Evolutionary conservation across 2,797 vertebrate genomes (phyloP), one percentile per base, ranked within the genome.

Genomic region (Pterois miles): DNA sequence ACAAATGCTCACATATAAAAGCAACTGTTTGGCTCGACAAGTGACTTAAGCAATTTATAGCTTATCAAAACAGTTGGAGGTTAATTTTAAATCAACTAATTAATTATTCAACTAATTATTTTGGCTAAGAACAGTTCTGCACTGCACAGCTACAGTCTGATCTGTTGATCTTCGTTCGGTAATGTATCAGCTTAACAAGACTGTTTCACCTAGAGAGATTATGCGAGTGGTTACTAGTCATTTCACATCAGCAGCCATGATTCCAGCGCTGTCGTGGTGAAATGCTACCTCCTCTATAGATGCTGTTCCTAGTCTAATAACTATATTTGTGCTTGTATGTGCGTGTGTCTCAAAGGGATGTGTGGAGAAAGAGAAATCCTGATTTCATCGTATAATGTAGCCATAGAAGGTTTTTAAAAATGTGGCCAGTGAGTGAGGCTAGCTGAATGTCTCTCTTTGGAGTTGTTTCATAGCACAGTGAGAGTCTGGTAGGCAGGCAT

Each of bases 371-470:
- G 31, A 82, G 71, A 80, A 69, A 60, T 71, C 31, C 33, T 13
- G 25, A 78, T 83, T 72, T 77, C 14, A 27, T 33, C 11, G 1
- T 74, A 71, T 81, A 52, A 82, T 70, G 75, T 82, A 67, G 50
- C 63, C 76, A 23, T 31, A 48, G 65, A 76, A 65, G 33, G 0
- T 0, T 81, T 68, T 76, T 43, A 18, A 29, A 86, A 76, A 78
- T 59, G 67, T 56, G 8, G 67, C 48, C 8, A n/a, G 68, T 65
- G 71, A 64, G 75, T 69, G 70, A 76, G 68, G 65, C 74, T 22
- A 13, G 71, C 77, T 52, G 40, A 90, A 85, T 88, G 84, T 83
- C 72, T 86, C 90, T 93, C 89, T 83, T 83, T 83, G 82, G 91
- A 82, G 78, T 85, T 71, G 78, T 90, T 92, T 92, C 75, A 86